Conservation (phyloP, 1,140 invertebrate species). For the Aphelinus certus region DNA sequence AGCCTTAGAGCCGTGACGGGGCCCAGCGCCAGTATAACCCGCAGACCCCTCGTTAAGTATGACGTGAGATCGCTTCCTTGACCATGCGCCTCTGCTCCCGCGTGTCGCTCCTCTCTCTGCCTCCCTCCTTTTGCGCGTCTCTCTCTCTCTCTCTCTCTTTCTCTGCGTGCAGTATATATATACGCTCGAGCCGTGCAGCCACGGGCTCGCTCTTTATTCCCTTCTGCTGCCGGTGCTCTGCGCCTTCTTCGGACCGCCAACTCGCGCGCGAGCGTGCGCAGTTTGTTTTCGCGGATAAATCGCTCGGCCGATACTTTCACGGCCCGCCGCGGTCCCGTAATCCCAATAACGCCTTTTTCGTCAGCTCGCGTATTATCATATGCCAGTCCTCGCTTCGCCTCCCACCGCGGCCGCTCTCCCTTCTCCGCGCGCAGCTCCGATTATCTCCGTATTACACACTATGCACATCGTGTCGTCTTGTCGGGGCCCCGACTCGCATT, state of each 20-base stretch:
- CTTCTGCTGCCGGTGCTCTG: background rate
- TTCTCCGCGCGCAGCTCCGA: no score
- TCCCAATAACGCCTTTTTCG: conserved; percentile 26
- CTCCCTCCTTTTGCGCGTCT: conserved; percentile 29
- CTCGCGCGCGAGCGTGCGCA: conserved; percentile 18
- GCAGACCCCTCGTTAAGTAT: conserved; percentile 62
- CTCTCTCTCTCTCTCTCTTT: conserved; percentile 21
- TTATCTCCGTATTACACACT: no score
- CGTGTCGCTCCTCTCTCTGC: conserved; percentile 34
- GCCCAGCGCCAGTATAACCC: conserved; percentile 40
- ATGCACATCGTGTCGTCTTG: no score
- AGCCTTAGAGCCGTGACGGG: conserved; percentile 58
- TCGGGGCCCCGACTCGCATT: no score
- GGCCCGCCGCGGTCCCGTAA: conserved; percentile 10
- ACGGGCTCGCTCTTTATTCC: conserved; percentile 38
- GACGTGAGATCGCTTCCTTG: conserved; percentile 63
- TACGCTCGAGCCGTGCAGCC: no score
- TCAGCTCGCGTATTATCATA: conserved; percentile 28
- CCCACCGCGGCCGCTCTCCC: background rate
- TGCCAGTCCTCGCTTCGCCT: background rate
- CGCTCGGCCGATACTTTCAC: conserved; percentile 35
- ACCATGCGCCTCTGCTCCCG: conserved; percentile 41
- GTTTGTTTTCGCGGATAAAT: conserved; percentile 40
- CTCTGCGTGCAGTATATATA: conserved; percentile 4
- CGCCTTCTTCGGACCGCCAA: conserved; percentile 41